These are phyloP conservation scores for Palythoa grandis DNA, from an alignment of 92 coral and sea anemone genomes.

Conservation along the genomic window DNA sequence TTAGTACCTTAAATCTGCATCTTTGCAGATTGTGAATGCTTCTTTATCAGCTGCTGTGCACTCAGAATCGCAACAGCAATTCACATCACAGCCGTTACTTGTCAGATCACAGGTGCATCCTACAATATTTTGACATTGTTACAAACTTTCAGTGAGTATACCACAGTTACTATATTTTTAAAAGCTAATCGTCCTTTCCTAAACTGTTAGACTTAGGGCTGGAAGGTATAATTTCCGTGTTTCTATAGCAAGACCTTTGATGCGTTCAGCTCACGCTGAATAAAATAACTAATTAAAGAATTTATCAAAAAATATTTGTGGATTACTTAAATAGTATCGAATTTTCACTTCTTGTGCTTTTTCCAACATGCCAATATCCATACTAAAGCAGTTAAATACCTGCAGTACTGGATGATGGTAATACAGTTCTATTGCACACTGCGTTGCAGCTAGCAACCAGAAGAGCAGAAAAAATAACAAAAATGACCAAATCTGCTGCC, in stretches of 20 bases:
- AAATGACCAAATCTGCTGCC: constrained; percentile 71
- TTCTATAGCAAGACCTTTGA: no score
- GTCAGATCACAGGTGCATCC: constrained; percentile 96
- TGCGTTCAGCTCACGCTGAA: no score
- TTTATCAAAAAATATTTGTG: no score
- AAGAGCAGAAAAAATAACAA: constrained; percentile 26
- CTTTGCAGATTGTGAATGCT: constrained; percentile 82
- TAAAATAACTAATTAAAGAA: no score
- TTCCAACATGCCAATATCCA: no score
- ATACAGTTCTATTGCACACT: constrained; percentile 66
- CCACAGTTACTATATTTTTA: background rate
- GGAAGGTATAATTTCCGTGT: no score
- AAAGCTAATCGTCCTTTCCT: background rate
- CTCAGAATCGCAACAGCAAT: constrained; percentile 97
- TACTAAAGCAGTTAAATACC: constrained; percentile 38
- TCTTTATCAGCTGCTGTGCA: constrained; percentile 79
- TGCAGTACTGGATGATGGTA: constrained; percentile 64
- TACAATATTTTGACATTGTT: background rate
- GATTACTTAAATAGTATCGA: background rate
- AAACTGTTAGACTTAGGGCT: background rate
- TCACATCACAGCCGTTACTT: constrained; percentile 90
- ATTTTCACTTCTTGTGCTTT: background rate
- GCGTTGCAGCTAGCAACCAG: constrained; percentile 40
- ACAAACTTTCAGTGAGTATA: background rate
- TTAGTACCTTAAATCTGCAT: constrained; percentile 78